Conservation (phyloP, 2,113 vertebrate genomes). For the Oxygymnocypris stewartii region DNA sequence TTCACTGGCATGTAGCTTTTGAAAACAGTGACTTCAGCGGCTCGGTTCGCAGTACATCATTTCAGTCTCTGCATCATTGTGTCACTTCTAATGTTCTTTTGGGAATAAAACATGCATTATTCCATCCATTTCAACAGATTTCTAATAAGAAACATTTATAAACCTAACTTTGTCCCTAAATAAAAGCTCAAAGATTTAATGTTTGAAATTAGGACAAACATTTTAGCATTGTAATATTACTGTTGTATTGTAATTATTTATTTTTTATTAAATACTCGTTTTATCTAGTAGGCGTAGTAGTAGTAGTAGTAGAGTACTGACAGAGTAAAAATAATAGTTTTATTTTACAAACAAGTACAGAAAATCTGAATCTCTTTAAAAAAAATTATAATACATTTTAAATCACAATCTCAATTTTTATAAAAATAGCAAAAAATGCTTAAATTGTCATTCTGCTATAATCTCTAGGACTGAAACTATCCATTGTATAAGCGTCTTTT, state of each 20-base stretch:
- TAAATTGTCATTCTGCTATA: background rate
- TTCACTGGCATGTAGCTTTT: too few relatives aligned
- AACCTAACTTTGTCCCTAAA: background rate
- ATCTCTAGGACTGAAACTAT: background rate
- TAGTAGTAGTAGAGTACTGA: too few relatives aligned
- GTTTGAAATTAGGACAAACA: background rate
- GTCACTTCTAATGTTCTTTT: background rate
- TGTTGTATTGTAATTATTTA: background rate
- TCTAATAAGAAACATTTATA: background rate
- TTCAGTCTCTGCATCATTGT: too few relatives aligned
- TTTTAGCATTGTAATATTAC: background rate
- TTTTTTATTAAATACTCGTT: background rate
- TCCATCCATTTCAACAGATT: background rate
- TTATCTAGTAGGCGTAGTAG: background rate
- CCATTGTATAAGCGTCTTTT: background rate
- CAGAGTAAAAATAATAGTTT: too few relatives aligned
- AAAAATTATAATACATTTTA: background rate
- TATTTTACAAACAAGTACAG: background rate
- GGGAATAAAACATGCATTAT: background rate
- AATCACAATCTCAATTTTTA: background rate
- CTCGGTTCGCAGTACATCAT: background rate
- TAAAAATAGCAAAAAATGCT: background rate
- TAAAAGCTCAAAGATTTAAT: background rate
- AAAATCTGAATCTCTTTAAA: background rate
- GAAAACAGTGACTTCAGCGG: background rate